phyloP scores from a whole-genome alignment of 2,888 invertebrate species.

The Coelopa pilipes region DNA sequence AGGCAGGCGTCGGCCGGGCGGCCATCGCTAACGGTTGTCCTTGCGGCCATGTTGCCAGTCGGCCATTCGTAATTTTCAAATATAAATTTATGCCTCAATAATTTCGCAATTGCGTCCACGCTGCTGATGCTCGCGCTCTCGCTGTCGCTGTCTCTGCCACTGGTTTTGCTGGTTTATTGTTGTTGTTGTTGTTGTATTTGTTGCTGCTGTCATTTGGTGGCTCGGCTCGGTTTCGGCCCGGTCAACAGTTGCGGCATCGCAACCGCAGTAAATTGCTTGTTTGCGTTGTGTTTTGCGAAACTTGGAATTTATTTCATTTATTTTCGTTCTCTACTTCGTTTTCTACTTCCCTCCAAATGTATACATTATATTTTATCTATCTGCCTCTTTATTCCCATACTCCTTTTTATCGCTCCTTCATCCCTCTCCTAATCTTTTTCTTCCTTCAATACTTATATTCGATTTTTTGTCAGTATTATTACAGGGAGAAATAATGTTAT shows the following conservation, averaged over 20 bases:
- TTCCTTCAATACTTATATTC: neutral
- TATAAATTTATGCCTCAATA: constrained; percentile 33
- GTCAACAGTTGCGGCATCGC: constrained; percentile 27
- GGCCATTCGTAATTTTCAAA: constrained; percentile 9
- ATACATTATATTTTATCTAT: neutral
- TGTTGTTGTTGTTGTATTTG: too few species aligned
- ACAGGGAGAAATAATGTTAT: too few species aligned
- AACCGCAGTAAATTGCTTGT: constrained; percentile 30
- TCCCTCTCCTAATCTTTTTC: too few species aligned
- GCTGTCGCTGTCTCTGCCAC: neutral
- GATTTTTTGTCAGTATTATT: neutral
- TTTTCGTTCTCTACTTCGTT: neutral
- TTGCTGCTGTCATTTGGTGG: neutral
- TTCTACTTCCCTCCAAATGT: neutral
- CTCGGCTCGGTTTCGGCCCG: constrained; percentile 12
- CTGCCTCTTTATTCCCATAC: neutral
- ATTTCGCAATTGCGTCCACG: constrained; percentile 12
- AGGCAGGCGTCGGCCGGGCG: neutral
- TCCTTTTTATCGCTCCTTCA: neutral
- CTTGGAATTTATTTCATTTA: constrained; percentile 8
- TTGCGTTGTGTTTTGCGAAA: neutral
- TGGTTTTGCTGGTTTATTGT: neutral
- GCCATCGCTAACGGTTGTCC: constrained; percentile 1
- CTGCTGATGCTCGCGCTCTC: neutral
- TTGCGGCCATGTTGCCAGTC: constrained; percentile 7